These are phyloP conservation scores for Latheticus oryzae DNA, from an alignment of 2,888 invertebrate genomes.

Conservation along the genomic window DNA sequence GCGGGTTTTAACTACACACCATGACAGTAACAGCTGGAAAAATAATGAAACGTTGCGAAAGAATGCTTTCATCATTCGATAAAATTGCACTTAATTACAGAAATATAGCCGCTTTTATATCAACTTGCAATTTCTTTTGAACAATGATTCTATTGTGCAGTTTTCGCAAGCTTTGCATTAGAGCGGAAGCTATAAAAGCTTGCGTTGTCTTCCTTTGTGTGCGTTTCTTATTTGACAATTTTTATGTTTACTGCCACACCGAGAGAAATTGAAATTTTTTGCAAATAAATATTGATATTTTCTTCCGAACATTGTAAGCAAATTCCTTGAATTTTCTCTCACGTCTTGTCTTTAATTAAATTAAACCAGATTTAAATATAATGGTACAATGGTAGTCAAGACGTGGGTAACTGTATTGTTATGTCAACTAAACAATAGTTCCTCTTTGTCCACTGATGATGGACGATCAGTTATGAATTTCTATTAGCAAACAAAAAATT, in stretches of 20 bases:
- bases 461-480: background rate
- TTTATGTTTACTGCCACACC: too few relatives aligned
- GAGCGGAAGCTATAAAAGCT: too few relatives aligned
- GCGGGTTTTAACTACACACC: conserved; percentile 11
- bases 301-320: too few relatives aligned
- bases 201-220: too few relatives aligned
- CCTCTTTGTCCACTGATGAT: background rate
- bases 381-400: conserved; percentile 13
- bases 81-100: conserved; percentile 31
- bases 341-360: conserved; percentile 9
- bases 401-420: conserved; percentile 18
- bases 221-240: too few relatives aligned
- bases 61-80: conserved; percentile 18
- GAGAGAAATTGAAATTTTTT: too few relatives aligned
- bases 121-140: too few relatives aligned
- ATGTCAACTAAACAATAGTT: conserved; percentile 12
- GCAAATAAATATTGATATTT: too few relatives aligned
- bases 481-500: conserved; percentile 5
- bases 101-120: conserved; percentile 16
- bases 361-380: conserved; percentile 23
- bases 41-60: conserved; percentile 8
- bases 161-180: too few relatives aligned
- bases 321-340: too few relatives aligned
- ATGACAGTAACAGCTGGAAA: conserved; percentile 14
- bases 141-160: conserved; percentile 6